Evolutionary conservation across 2,888 invertebrate species (phyloP), one percentile per base, ranked within the genome.

Genomic region (Ernsta delagoae): DNA sequence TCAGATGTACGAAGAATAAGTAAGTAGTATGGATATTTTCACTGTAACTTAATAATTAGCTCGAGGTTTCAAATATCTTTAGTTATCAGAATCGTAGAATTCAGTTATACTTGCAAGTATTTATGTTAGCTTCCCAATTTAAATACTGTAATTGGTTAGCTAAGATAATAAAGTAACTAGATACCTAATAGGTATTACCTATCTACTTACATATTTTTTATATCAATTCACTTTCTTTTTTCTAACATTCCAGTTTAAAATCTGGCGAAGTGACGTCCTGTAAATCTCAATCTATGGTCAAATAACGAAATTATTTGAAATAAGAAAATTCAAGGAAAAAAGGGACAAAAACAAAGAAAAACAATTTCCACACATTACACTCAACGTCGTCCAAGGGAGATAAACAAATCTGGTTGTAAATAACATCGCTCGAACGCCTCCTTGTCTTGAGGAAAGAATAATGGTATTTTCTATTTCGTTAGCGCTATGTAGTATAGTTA

Each of bases 381-480:
- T 61, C 54, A 59, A 34, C 69, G 54, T 34, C 50, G 43, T 61
- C 60, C 45, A 67, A 80, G 79, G 81, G 81, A 79, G 83, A 88
- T 84, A 89, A 90, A 87, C 88, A 89, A 85, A 86, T 83, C 83
- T 79, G 85, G 89, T 83, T 88, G 87, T 91, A 91, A 90, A 91
- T 91, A 90, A 90, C 87, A 82, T 83, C 85, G 89, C 85, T 87
- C 83, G 89, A 90, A 91, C 90, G 90, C 90, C 90, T 92, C 81
- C 89, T 88, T 89, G 90, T 91, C 91, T 87, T 84, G 83, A 77
- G 81, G 83, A 83, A 89, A 91, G 90, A 92, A 89, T 91, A 92
- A 92, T 92, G 89, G 88, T 86, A 88, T 92, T 91, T 91, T 92
- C 89, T 92, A 91, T 92, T 92, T 91, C 87, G 91, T 92, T 92